These are phyloP conservation scores for Pica pica DNA, from an alignment of 2,113 vertebrate species.

Conservation along the genomic window DNA sequence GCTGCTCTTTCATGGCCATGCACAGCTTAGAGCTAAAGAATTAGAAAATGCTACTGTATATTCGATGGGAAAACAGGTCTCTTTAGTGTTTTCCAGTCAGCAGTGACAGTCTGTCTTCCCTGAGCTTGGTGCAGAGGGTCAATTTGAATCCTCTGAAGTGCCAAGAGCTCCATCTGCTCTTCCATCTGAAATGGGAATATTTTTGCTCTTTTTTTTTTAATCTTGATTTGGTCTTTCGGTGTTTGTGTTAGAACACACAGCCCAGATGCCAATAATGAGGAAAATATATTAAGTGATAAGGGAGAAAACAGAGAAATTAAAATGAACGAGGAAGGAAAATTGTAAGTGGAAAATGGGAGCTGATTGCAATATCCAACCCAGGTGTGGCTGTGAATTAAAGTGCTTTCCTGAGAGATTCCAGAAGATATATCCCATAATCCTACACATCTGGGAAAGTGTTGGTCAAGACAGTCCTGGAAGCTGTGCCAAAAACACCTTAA, in stretches of 20 bases:
- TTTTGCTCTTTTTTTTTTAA: slow-evolving; percentile 74
- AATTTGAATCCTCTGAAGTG: slow-evolving; percentile 74
- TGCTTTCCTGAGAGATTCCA: slow-evolving; percentile 35
- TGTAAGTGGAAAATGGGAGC: slow-evolving; percentile 41
- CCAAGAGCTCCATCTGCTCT: slow-evolving; percentile 80
- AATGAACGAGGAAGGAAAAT: slow-evolving; percentile 44
- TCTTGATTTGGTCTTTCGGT: slow-evolving; percentile 73
- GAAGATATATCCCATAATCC: slow-evolving; percentile 52
- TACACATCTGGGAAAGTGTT: slow-evolving; percentile 51
- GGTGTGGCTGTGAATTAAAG: slow-evolving; percentile 50
- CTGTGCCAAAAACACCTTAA: slow-evolving; percentile 61
- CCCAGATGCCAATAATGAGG: slow-evolving; percentile 68
- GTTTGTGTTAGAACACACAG: slow-evolving; percentile 66
- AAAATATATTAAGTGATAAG: slow-evolving; percentile 63
- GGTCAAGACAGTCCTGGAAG: slow-evolving; percentile 48
- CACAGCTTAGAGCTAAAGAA: slow-evolving; percentile 38
- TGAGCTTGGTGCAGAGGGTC: slow-evolving; percentile 74
- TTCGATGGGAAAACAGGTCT: slow-evolving; percentile 54
- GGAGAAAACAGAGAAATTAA: slow-evolving; percentile 54
- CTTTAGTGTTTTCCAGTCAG: slow-evolving; percentile 54
- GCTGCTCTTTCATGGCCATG: neutral
- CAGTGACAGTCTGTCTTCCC: slow-evolving; percentile 74
- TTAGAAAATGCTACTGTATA: slow-evolving; percentile 45
- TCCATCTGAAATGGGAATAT: slow-evolving; percentile 80
- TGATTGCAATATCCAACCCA: slow-evolving; percentile 34